Evolutionary conservation across 2,113 vertebrate species (phyloP).

Genomic region (Sylvilagus bachmani): DNA sequence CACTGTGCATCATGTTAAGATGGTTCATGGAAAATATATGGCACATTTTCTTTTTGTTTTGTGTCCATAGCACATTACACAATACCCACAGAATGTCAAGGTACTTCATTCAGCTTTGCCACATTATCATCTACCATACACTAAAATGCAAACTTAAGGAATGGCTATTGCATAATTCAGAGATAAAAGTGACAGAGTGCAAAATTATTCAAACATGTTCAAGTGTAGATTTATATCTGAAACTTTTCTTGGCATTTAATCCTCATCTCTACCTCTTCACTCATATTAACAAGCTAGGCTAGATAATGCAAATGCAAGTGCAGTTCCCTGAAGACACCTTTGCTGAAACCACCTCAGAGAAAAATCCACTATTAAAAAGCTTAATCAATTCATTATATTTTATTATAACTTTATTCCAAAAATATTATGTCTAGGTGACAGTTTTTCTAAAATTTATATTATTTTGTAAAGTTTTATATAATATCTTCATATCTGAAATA

Average conservation of each 20-base stretch:
- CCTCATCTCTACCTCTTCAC: slow-evolving; percentile 64
- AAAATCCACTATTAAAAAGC: slow-evolving; percentile 20
- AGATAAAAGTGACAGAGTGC: slow-evolving; percentile 86
- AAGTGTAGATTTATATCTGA: slow-evolving; percentile 73
- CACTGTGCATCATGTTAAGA: slow-evolving; percentile 76
- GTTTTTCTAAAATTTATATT: slow-evolving; percentile 33
- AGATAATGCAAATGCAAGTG: neutral
- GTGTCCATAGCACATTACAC: slow-evolving; percentile 76
- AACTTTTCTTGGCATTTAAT: slow-evolving; percentile 74
- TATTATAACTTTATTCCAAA: slow-evolving; percentile 58
- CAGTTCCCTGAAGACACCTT: slow-evolving; percentile 73
- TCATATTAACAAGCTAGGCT: slow-evolving; percentile 70
- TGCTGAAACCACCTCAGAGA: slow-evolving; percentile 56
- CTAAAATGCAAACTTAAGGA: slow-evolving; percentile 81
- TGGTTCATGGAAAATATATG: slow-evolving; percentile 80
- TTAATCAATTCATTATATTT: slow-evolving; percentile 52
- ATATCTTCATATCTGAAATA: slow-evolving; percentile 39
- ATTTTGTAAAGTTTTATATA: neutral
- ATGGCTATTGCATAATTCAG: slow-evolving; percentile 86
- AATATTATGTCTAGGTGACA: slow-evolving; percentile 44
- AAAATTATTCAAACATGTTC: slow-evolving; percentile 82
- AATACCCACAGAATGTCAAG: slow-evolving; percentile 71
- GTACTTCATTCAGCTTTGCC: slow-evolving; percentile 68
- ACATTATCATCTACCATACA: slow-evolving; percentile 67
- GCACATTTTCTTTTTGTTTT: slow-evolving; percentile 75